phyloP scores from a whole-genome alignment of 2,888 invertebrate genomes.

The Serripes groenlandicus region DNA sequence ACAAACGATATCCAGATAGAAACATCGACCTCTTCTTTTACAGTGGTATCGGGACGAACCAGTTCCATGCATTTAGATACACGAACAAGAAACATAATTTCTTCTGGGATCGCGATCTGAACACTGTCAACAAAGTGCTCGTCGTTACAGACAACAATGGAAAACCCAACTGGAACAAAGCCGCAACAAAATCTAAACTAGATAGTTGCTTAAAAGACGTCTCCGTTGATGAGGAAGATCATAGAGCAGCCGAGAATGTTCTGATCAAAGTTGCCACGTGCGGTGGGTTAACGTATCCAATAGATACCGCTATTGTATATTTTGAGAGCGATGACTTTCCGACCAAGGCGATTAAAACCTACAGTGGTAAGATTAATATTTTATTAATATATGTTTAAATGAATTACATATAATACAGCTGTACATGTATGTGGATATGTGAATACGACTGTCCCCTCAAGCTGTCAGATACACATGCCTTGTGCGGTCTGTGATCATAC shows the following conservation, averaged over 20 bases:
- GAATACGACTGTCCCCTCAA: too few relatives aligned
- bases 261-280: not conserved
- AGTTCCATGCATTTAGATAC: not conserved
- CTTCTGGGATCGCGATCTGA: not conserved
- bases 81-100: not conserved
- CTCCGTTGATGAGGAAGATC: not conserved
- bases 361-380: not conserved
- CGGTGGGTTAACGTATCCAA: slow-evolving; percentile 6
- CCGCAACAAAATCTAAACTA: not conserved
- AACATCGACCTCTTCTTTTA: not conserved
- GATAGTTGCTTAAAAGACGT: not conserved
- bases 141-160: not conserved
- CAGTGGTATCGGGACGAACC: slow-evolving; percentile 4
- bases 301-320: slow-evolving; percentile 9
- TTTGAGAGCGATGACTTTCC: slow-evolving; percentile 9
- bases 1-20: not conserved
- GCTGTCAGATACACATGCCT: too few relatives aligned
- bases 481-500: too few relatives aligned
- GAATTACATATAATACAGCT: too few relatives aligned
- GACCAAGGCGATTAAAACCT: not conserved
- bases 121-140: not conserved
- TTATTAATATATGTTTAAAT: too few relatives aligned
- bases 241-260: not conserved
- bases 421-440: too few relatives aligned
- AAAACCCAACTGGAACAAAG: slow-evolving; percentile 4